These are phyloP conservation scores for Drosophila multiciliata DNA, from an alignment of 2,888 invertebrate genomes.

Conservation along the genomic window DNA sequence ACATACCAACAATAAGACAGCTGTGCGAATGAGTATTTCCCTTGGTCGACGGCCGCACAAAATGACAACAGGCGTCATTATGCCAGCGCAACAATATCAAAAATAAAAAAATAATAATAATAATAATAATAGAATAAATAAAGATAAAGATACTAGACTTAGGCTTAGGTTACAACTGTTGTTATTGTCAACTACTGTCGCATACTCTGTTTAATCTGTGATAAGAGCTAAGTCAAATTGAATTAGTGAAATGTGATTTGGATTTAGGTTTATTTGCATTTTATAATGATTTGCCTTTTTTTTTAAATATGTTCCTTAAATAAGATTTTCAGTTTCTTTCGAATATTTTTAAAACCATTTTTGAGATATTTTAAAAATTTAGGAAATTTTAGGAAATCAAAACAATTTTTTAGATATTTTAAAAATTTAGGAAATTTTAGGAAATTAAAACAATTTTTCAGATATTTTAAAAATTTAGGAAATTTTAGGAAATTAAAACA, in stretches of 20 bases:
- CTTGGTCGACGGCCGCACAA: slow-evolving; percentile 48
- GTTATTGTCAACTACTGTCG: neutral
- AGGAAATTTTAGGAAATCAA: no score
- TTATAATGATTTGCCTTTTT: neutral
- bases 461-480: neutral
- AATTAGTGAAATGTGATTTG: neutral
- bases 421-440: neutral
- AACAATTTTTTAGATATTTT: no score
- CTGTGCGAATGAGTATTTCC: slow-evolving; percentile 73
- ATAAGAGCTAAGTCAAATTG: neutral
- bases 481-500: neutral
- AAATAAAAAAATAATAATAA: slow-evolving; percentile 6
- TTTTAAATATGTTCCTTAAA: neutral
- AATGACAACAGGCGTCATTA: slow-evolving; percentile 74
- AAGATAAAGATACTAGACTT: slow-evolving; percentile 6
- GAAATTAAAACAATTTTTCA: no score
- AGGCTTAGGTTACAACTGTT: neutral
- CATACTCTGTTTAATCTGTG: slow-evolving; percentile 9
- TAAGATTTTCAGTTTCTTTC: neutral
- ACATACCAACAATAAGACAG: slow-evolving; percentile 50
- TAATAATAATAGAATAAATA: slow-evolving; percentile 10
- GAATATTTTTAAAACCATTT: neutral
- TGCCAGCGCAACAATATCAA: slow-evolving; percentile 28
- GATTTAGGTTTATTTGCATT: neutral
- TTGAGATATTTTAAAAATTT: neutral